These are phyloP conservation scores for Sminthopsis crassicaudata DNA, from an alignment of 2,113 vertebrate genomes.

Conservation along the genomic window DNA sequence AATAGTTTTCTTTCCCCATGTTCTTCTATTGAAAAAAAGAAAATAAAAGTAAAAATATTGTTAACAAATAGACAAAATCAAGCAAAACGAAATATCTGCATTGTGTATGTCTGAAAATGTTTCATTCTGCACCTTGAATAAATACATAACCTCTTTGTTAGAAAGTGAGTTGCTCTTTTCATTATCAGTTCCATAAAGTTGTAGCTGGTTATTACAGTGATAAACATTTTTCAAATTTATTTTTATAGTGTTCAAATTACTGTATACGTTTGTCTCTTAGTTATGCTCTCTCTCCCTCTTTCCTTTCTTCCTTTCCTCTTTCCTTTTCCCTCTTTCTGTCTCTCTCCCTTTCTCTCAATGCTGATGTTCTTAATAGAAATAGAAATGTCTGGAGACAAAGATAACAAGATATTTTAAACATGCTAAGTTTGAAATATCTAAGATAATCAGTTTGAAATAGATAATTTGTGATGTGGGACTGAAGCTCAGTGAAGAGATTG, in stretches of 20 bases:
- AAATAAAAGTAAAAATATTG: neutral
- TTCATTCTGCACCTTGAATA: neutral
- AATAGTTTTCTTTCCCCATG: neutral
- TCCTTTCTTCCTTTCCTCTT: neutral
- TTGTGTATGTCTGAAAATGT: neutral
- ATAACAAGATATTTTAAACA: neutral
- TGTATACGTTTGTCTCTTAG: neutral
- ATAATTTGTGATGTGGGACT: neutral
- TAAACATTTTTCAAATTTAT: neutral
- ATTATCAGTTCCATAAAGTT: neutral
- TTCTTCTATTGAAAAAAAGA: neutral
- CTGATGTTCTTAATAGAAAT: neutral
- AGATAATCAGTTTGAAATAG: neutral
- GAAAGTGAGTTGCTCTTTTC: neutral
- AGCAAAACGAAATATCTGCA: neutral
- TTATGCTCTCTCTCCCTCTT: neutral
- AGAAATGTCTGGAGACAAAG: neutral
- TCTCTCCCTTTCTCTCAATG: neutral
- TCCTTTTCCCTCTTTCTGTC: neutral
- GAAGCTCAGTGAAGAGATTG: neutral
- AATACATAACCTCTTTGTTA: neutral
- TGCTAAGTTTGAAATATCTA: neutral
- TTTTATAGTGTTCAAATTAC: neutral
- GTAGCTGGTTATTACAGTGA: neutral
- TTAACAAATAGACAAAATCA: neutral